These are phyloP conservation scores for Cariama cristata DNA, from an alignment of 2,113 vertebrate genomes.

Conservation along the genomic window DNA sequence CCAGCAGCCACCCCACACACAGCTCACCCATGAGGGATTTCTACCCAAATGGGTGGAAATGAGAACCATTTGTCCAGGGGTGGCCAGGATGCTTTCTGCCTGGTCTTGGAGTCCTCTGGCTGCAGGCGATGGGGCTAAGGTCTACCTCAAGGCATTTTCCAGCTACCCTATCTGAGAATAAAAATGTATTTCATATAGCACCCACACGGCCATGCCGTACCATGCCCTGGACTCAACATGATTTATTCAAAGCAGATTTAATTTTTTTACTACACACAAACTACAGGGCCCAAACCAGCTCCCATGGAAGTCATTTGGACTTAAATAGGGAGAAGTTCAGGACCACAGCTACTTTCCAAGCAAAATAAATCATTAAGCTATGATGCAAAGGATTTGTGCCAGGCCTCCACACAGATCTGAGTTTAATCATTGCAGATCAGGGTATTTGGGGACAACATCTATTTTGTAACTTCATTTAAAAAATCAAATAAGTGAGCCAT, in stretches of 20 bases:
- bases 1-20: neutral
- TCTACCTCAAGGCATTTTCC: neutral
- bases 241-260: neutral
- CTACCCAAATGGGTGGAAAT: neutral
- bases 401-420: constrained; percentile 16
- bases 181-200: fast-evolving
- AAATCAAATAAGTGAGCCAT: neutral
- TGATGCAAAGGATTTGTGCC: constrained; percentile 13
- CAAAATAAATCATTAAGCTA: constrained; percentile 56
- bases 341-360: neutral
- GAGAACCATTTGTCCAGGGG: neutral
- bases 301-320: neutral
- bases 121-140: neutral
- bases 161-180: neutral
- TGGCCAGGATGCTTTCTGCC: neutral
- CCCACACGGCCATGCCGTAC: neutral
- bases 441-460: constrained; percentile 47
- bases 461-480: constrained; percentile 38
- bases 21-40: fast-evolving
- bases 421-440: constrained; percentile 45
- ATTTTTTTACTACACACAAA: neutral
- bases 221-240: fast-evolving
- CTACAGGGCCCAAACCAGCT: neutral
- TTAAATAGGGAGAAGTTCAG: constrained; percentile 12
- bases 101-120: neutral